phyloP scores from a whole-genome alignment of 64 coral and sea anemone species.

The Montipora capricornis region DNA sequence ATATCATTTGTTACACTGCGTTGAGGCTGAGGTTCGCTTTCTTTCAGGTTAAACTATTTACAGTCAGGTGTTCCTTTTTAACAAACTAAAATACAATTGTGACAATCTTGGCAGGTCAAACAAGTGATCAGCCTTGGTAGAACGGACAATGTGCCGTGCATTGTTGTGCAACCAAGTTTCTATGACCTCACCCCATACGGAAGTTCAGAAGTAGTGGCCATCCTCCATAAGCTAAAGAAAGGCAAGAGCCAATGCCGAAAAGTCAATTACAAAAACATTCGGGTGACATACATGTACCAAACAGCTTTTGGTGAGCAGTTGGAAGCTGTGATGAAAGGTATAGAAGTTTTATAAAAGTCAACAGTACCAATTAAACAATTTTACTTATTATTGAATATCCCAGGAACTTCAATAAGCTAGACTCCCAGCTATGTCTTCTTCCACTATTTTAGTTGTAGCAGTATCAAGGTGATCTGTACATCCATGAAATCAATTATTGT shows the following conservation, averaged over 20 bases:
- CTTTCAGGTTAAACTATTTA: neutral
- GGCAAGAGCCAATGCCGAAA: slow-evolving; percentile 52
- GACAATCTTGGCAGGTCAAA: slow-evolving; percentile 18
- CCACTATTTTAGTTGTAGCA: too few relatives aligned
- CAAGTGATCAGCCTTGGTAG: slow-evolving; percentile 14
- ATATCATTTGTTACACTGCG: neutral
- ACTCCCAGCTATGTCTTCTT: too few relatives aligned
- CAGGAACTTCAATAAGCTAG: neutral
- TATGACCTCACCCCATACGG: neutral
- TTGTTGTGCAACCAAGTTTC: slow-evolving; percentile 3
- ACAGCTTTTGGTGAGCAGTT: slow-evolving; percentile 21
- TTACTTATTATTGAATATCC: neutral
- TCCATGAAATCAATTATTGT: too few relatives aligned
- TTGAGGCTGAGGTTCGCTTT: neutral
- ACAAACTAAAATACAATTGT: neutral
- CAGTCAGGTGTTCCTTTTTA: neutral
- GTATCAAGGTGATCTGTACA: too few relatives aligned
- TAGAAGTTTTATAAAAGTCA: neutral
- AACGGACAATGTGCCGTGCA: neutral
- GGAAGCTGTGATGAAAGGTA: slow-evolving; percentile 11
- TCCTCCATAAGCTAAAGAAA: slow-evolving; percentile 5
- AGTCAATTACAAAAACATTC: slow-evolving; percentile 12
- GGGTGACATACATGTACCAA: slow-evolving; percentile 50
- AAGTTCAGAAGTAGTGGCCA: slow-evolving; percentile 8
- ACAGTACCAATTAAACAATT: neutral